These are phyloP conservation scores for Xiphydria camelus DNA, from an alignment of 2,888 invertebrate species.

Conservation along the genomic window DNA sequence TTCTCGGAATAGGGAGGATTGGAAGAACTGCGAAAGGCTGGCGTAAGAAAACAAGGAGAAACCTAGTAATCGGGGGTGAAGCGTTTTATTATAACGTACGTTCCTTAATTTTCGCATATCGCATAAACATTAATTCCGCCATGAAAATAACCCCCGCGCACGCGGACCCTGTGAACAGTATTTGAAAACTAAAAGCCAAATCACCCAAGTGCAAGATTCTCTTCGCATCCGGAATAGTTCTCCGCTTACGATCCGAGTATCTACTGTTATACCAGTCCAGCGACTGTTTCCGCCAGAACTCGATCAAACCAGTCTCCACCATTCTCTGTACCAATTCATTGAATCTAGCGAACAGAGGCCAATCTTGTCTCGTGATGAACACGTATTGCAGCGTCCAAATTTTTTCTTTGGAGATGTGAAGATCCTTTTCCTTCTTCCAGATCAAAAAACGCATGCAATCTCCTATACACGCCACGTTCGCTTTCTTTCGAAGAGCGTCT, in stretches of 20 bases:
- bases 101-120: not conserved
- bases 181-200: not conserved
- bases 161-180: not conserved
- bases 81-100: no score
- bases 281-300: slow-evolving; percentile 13
- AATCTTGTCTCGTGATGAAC: slow-evolving; percentile 24
- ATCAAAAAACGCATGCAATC: not conserved
- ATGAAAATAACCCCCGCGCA: not conserved
- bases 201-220: not conserved
- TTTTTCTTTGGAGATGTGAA: slow-evolving; percentile 15
- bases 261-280: not conserved
- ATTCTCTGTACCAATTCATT: slow-evolving; percentile 16
- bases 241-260: not conserved
- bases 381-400: slow-evolving; percentile 7
- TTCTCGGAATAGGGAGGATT: no score
- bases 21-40: no score
- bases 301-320: slow-evolving; percentile 22
- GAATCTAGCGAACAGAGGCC: slow-evolving; percentile 26
- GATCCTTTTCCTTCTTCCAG: not conserved
- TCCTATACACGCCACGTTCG: not conserved
- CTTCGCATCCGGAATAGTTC: no score
- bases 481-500: no score
- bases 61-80: no score
- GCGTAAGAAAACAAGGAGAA: no score
- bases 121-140: not conserved